Base-by-base conservation (phyloP, 1,140 invertebrate species). In the Drosophila bocki region DNA sequence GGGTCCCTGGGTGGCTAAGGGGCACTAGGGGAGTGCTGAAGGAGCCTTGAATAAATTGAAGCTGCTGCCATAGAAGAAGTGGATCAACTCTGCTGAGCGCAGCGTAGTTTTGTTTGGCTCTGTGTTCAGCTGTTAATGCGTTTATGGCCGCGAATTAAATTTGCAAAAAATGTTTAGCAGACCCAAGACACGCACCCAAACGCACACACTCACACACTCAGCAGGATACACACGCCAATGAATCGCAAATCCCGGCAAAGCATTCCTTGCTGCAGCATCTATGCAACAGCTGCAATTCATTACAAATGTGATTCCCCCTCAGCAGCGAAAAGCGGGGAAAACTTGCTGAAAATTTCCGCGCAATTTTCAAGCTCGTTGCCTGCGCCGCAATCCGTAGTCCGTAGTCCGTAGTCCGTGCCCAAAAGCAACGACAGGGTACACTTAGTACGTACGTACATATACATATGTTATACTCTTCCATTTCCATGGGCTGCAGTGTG, bases 241-340 rank as follows among this genome's bases (percentile, higher is more conserved):
- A 88, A 90, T 88, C 80, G 80, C 74, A 81, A 81, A 84, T 88
- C 42, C 50, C 22, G 39, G 61, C 32, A 48, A 48, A 17, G 41
- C 39, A 54, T 41, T 60, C 26, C 37, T 9, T 45, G 44, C 48
- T 39, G 39, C 62, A 41, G 62, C 50, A 56, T 78, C 59, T 56
- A 61, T 47, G 80, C 84, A 84, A 80, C 84, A 87, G 84, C 84
- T 87, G 84, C 69, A 72, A 80, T 87, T 88, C 84, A 88, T 88
- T 88, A 88, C 78, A 78, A 88, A 88, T 88, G 85, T 75, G 84
- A 88, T 90, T 90, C 80, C 70, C 72, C 62, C 74, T 64, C 54
- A 83, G 80, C 80, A 22, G 35, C 60, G 48, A 63, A 57, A 41
- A 37, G 69, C 64, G 80, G 56, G 63, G 50, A 81, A 75, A 84